Evolutionary conservation across 2,888 invertebrate species (phyloP).

Genomic region (Eurytoma californica): DNA sequence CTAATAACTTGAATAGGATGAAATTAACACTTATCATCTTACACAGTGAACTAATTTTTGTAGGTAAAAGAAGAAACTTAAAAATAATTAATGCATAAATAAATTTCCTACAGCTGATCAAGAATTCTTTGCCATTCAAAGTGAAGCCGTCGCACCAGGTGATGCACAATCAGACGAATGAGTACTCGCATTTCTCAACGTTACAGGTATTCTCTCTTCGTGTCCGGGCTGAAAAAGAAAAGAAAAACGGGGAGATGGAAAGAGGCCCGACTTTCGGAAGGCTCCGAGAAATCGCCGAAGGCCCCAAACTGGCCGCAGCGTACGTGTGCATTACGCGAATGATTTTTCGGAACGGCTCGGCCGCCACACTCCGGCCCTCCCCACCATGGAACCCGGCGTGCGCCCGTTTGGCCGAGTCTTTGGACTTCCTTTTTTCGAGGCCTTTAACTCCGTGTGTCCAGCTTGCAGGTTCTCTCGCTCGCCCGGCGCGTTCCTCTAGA

Average conservation of each 20-base stretch:
- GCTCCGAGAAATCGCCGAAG: conserved; percentile 7
- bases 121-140: conserved; percentile 24
- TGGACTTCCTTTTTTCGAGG: conserved; percentile 15
- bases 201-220: conserved; percentile 36
- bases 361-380: conserved; percentile 56
- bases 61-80: too few relatives aligned
- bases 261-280: conserved; percentile 27
- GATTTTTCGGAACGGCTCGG: conserved; percentile 40
- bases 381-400: conserved; percentile 23
- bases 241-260: neutral
- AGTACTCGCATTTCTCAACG: conserved; percentile 56
- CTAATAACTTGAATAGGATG: too few relatives aligned
- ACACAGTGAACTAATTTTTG: too few relatives aligned
- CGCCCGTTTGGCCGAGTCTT: conserved; percentile 14
- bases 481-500: conserved; percentile 20
- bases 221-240: neutral
- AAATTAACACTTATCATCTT: too few relatives aligned
- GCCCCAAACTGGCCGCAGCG: neutral
- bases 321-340: neutral
- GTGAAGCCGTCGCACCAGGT: conserved; percentile 58
- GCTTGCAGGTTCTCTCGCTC: neutral
- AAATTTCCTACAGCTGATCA: too few relatives aligned
- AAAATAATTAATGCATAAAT: too few relatives aligned
- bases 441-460: neutral
- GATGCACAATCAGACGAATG: conserved; percentile 62